Conservation (phyloP, 2,113 vertebrate genomes). For the Labeo catla region DNA sequence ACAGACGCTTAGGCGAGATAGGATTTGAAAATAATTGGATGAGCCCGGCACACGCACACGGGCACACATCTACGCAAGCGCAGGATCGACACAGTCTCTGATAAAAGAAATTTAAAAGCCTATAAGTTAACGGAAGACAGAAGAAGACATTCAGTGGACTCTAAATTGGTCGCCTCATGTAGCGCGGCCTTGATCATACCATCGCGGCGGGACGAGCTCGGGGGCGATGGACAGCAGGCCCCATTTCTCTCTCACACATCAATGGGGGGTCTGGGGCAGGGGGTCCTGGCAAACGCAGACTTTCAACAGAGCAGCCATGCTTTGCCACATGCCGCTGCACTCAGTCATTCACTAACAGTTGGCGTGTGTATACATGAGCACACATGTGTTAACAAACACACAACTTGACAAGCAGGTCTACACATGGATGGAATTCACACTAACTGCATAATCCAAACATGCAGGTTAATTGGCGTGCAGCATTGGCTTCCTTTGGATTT, state of each 20-base stretch:
- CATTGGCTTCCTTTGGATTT: background rate
- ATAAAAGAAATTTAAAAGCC: conserved; percentile 22
- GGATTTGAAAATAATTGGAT: conserved; percentile 74
- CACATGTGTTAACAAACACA: conserved; percentile 38
- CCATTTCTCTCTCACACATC: conserved; percentile 1
- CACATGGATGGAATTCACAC: conserved; percentile 6
- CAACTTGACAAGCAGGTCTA: conserved; percentile 10
- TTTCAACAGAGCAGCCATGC: conserved; percentile 20
- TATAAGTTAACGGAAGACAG: conserved; percentile 3
- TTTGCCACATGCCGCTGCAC: conserved; percentile 36
- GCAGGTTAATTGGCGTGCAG: conserved; percentile 30
- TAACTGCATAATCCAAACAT: conserved; percentile 26
- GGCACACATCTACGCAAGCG: background rate
- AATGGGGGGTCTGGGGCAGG: conserved; percentile 2
- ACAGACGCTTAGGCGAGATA: conserved; percentile 72
- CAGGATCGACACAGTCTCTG: background rate
- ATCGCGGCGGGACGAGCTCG: conserved; percentile 63
- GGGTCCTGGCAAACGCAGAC: background rate
- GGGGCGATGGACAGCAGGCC: conserved; percentile 27
- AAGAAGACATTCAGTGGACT: conserved; percentile 65
- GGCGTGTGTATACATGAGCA: conserved; percentile 3
- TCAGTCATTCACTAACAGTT: background rate
- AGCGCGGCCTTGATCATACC: conserved; percentile 65
- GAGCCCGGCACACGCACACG: conserved; percentile 50
- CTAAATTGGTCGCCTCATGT: conserved; percentile 70